Percentiles rank a stretch among this genome's conserved stretches.
These are phyloP conservation scores for Hemichromis elongatus DNA, from an alignment of 2,113 vertebrate species.

Conservation along the genomic window DNA sequence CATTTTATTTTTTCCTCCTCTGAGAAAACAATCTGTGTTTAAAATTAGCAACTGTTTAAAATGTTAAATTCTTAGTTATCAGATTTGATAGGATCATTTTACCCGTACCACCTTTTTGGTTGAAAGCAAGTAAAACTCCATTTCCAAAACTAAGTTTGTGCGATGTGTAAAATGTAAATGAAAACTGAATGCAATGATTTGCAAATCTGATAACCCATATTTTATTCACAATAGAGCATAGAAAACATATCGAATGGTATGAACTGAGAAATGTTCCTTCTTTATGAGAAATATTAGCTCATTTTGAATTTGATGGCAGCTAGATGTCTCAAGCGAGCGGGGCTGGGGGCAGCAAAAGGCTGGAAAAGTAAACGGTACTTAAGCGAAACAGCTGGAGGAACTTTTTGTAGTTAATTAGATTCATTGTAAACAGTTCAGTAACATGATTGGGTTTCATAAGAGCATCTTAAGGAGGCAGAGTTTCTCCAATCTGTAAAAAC, in stretches of 20 bases:
- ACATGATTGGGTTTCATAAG: not conserved
- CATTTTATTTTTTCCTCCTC: not conserved
- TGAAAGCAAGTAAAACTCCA: not conserved
- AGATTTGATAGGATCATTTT: not conserved
- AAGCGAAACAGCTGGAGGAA: not conserved
- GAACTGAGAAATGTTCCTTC: not conserved
- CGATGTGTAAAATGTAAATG: not conserved
- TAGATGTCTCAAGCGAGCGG: not conserved
- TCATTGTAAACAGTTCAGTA: not conserved
- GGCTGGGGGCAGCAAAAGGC: not conserved
- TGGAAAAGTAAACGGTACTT: not conserved
- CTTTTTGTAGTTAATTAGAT: not conserved
- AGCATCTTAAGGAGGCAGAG: not conserved
- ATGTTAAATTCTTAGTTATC: not conserved
- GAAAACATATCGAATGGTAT: not conserved
- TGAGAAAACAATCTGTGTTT: not conserved
- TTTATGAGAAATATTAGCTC: not conserved
- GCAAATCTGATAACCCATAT: not conserved
- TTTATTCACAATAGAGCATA: not conserved
- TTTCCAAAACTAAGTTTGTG: not conserved
- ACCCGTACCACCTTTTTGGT: not conserved
- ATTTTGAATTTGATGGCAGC: not conserved
- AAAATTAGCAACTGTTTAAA: not conserved
- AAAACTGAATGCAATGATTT: not conserved
- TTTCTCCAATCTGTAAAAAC: not conserved